These are phyloP conservation scores for Tympanoctomys barrerae DNA, from an alignment of 2,797 vertebrate genomes.

Conservation along the genomic window DNA sequence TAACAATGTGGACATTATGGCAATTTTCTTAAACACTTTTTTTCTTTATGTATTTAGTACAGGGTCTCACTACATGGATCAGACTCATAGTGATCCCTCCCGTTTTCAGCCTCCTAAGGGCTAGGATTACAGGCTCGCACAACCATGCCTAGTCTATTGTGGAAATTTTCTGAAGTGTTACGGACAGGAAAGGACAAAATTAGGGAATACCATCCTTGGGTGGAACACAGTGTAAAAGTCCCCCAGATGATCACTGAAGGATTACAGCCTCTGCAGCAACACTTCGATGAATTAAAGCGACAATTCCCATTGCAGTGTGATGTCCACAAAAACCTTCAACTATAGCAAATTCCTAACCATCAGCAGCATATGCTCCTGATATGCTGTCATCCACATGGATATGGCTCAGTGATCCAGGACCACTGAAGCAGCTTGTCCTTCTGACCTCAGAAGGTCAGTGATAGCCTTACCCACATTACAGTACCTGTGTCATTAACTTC, in stretches of 20 bases:
- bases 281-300: not conserved
- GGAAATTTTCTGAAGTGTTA: not conserved
- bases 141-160: not conserved
- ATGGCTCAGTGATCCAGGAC: not conserved
- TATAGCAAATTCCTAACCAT: not conserved
- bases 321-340: not conserved
- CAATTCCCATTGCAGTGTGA: too few species aligned
- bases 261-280: not conserved
- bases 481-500: not conserved
- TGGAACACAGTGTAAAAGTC: not conserved
- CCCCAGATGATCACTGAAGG: not conserved
- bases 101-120: too few species aligned
- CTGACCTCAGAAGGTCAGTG: not conserved
- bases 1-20: not conserved
- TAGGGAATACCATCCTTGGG: not conserved
- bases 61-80: too few species aligned
- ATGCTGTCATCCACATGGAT: not conserved
- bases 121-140: too few species aligned
- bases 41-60: too few species aligned
- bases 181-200: not conserved
- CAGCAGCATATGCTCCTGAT: not conserved
- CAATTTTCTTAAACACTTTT: not conserved
- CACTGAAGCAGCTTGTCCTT: not conserved
- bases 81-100: too few species aligned
- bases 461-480: not conserved